A percentile compares a stretch with the other conserved stretches of the same genome.
These are phyloP conservation scores for Cheilosia soror DNA, from an alignment of 2,888 invertebrate genomes.

Conservation along the genomic window DNA sequence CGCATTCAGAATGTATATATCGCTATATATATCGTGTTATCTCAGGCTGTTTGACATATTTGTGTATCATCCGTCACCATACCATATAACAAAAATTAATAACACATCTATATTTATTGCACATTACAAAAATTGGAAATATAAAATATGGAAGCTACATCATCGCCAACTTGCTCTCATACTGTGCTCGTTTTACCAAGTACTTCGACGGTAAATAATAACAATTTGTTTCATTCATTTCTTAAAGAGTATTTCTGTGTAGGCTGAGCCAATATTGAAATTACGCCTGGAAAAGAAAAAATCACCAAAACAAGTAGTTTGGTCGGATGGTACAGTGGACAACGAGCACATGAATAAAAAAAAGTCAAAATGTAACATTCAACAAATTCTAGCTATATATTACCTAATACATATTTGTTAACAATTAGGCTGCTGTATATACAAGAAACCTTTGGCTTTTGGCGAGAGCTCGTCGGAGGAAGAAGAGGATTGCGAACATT, in stretches of 20 bases:
- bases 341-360: slow-evolving; percentile 98
- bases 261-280: slow-evolving; percentile 85
- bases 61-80: too few species aligned
- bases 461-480: slow-evolving; percentile 95
- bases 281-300: slow-evolving; percentile 89
- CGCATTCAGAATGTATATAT: too few species aligned
- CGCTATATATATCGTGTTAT: too few species aligned
- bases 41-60: too few species aligned
- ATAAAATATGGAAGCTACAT: slow-evolving; percentile 3
- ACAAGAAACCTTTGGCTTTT: slow-evolving; percentile 94
- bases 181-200: slow-evolving; percentile 15
- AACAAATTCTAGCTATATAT: background rate
- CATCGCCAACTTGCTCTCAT: background rate
- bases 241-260: background rate
- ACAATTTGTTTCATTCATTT: background rate
- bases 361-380: slow-evolving; percentile 95
- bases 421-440: slow-evolving; percentile 94
- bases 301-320: slow-evolving; percentile 92
- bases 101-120: too few species aligned
- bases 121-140: too few species aligned
- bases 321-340: slow-evolving; percentile 96
- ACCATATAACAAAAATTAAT: too few species aligned
- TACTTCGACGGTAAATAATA: slow-evolving; percentile 24
- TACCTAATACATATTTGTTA: background rate
- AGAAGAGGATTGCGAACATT: slow-evolving; percentile 93